phyloP scores from a whole-genome alignment of 2,888 invertebrate genomes.

The Anorthoa munda region DNA sequence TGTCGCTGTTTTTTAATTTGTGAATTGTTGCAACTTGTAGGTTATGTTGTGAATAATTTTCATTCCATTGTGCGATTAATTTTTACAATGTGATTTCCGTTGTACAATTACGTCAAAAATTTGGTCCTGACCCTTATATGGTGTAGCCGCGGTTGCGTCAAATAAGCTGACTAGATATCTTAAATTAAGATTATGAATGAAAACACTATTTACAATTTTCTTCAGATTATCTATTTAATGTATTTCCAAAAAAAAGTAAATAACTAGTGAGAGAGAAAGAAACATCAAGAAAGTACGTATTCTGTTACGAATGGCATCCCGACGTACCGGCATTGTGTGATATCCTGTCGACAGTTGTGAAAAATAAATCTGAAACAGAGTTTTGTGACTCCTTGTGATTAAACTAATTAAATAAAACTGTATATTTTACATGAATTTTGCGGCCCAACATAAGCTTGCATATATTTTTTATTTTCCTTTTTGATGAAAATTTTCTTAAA shows the following conservation, averaged over 20 bases:
- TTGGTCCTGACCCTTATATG: too few species aligned
- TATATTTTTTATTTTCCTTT: background rate
- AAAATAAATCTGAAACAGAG: background rate
- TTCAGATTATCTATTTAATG: background rate
- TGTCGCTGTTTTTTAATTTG: too few species aligned
- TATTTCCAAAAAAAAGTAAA: background rate
- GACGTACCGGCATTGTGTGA: slow-evolving; percentile 13
- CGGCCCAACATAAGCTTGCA: background rate
- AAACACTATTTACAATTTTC: background rate
- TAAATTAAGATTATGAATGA: background rate
- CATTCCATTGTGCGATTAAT: too few species aligned
- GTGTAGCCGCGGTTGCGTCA: too few species aligned
- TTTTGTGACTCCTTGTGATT: background rate
- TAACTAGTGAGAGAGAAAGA: slow-evolving; percentile 1
- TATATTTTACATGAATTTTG: background rate
- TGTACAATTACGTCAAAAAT: too few species aligned
- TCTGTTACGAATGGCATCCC: background rate
- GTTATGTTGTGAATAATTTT: too few species aligned
- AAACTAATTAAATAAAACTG: background rate
- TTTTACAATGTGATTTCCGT: too few species aligned
- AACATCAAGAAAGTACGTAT: background rate
- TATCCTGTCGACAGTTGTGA: background rate
- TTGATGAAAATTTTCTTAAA: background rate
- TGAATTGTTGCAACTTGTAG: too few species aligned
- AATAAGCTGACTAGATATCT: too few species aligned